A percentile compares a stretch with the other conserved stretches of the same genome.
Conservation (phyloP, 2,797 vertebrate genomes). For the Myripristis jacobus region DNA sequence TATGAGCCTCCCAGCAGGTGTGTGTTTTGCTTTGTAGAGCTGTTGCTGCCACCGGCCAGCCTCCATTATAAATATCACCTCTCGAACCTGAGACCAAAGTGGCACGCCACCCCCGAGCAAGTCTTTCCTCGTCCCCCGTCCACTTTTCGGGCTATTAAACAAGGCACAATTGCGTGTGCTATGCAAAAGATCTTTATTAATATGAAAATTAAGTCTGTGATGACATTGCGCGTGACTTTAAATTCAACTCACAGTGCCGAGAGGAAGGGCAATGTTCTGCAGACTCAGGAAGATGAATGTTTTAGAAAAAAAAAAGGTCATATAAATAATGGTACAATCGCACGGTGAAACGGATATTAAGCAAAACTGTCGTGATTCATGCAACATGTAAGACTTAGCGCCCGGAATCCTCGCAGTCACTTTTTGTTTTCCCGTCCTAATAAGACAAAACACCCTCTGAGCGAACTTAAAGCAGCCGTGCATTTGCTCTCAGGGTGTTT, state of each 20-base stretch:
- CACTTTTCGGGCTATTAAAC: constrained; percentile 23
- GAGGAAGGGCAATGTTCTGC: constrained; percentile 70
- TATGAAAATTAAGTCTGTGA: constrained; percentile 70
- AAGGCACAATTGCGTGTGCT: constrained; percentile 37
- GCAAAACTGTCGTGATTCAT: constrained; percentile 63
- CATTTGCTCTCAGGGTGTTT: constrained; percentile 70
- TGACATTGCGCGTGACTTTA: constrained; percentile 74
- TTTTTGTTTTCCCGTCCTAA: constrained; percentile 41
- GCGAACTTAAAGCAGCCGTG: constrained; percentile 43
- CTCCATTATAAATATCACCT: constrained; percentile 60
- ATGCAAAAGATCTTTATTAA: constrained; percentile 57
- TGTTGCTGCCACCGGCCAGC: constrained; percentile 45
- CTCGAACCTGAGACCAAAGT: constrained; percentile 24
- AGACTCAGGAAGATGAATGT: constrained; percentile 54
- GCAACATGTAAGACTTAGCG: constrained; percentile 8
- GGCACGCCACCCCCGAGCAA: constrained; percentile 41
- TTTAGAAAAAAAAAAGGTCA: constrained; percentile 45
- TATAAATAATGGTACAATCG: constrained; percentile 60
- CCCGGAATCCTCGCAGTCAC: not conserved
- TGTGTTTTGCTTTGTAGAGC: constrained; percentile 56
- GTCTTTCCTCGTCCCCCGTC: constrained; percentile 10
- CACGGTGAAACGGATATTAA: constrained; percentile 52
- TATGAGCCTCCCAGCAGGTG: constrained; percentile 65
- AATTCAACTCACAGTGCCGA: constrained; percentile 52
- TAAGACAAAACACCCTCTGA: constrained; percentile 48